Percentiles rank a stretch among this genome's conserved stretches.
Conservation (phyloP, 23 tunicate genomes). For the Styela clava region DNA sequence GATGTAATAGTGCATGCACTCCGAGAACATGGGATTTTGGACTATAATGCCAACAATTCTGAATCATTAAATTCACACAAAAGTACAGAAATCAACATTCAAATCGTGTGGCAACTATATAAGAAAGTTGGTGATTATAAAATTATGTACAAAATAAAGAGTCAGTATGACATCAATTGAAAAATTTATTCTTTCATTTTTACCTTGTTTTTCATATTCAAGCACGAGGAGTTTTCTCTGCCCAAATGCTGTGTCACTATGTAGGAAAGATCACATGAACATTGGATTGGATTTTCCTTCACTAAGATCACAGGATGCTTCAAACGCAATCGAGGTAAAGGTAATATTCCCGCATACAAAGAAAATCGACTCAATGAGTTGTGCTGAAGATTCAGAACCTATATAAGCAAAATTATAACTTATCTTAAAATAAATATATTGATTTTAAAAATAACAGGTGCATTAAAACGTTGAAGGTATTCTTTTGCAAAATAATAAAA, state of each 20-base stretch:
- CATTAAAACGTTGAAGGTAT: no score
- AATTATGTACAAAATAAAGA: no score
- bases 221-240: background rate
- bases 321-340: background rate
- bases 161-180: no score
- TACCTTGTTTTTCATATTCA: background rate
- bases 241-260: background rate
- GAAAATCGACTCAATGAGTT: background rate
- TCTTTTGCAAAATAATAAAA: no score
- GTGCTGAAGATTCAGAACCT: background rate
- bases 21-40: constrained; percentile 45
- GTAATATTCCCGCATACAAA: background rate
- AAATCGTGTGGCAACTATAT: constrained; percentile 48
- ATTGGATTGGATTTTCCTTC: background rate
- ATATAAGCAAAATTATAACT: background rate
- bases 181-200: no score
- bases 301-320: background rate
- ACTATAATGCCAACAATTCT: constrained; percentile 38
- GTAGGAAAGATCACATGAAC: background rate
- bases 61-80: constrained; percentile 14
- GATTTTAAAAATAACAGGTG: no score
- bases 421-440: no score
- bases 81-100: constrained; percentile 30
- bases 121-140: constrained; percentile 24
- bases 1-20: constrained; percentile 51